Evolutionary conservation across 2,888 invertebrate genomes (phyloP).

Genomic region (Lasioglossum pauxillum): DNA sequence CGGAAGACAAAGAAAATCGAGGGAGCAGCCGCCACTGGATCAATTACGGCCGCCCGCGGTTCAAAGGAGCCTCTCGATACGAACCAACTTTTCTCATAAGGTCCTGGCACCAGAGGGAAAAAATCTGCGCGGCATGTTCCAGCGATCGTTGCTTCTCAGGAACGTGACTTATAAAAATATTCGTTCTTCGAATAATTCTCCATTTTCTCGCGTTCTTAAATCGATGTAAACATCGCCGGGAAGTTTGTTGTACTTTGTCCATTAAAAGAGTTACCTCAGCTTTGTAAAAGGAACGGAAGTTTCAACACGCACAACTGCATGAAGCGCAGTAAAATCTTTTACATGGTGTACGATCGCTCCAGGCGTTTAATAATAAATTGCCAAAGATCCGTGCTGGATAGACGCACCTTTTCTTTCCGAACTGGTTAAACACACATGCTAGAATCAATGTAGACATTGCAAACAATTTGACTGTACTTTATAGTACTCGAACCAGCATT

Average conservation of each 20-base stretch:
- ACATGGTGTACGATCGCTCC: too few species aligned
- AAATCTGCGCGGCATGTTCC: background rate
- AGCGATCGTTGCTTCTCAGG: background rate
- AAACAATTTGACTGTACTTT: background rate
- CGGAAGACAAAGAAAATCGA: background rate
- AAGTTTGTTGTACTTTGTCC: background rate
- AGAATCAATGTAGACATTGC: background rate
- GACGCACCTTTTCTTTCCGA: background rate
- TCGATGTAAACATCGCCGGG: background rate
- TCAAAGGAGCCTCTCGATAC: slow-evolving; percentile 1
- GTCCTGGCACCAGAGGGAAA: background rate
- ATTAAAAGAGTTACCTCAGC: background rate
- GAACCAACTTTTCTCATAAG: slow-evolving; percentile 39
- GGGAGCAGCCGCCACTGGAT: background rate
- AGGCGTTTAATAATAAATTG: background rate
- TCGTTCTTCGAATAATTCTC: background rate
- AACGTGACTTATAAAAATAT: background rate
- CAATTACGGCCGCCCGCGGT: slow-evolving; percentile 16
- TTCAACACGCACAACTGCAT: background rate
- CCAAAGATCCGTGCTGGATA: background rate
- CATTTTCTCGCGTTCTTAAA: background rate
- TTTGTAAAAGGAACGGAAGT: background rate
- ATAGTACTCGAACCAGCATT: background rate
- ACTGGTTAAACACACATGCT: background rate
- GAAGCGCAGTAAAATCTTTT: background rate